These are phyloP conservation scores for Microchrysa polita DNA, from an alignment of 2,888 invertebrate species.

Conservation along the genomic window DNA sequence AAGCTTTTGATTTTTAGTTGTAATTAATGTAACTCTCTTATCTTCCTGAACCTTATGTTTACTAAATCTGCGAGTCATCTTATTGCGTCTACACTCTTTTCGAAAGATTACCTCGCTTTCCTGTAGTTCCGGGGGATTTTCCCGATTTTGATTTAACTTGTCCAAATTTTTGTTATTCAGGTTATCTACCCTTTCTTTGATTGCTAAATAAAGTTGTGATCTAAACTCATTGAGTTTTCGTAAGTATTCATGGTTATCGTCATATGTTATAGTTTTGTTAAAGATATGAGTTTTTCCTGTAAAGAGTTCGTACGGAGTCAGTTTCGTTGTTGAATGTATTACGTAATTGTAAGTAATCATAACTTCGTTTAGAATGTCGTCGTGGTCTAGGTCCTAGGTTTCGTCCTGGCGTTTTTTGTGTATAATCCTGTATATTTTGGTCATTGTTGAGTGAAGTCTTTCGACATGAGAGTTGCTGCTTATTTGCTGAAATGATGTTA, in stretches of 20 bases:
- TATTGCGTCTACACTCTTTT: neutral
- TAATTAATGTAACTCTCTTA: too few species aligned
- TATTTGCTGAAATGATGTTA: neutral
- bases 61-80: neutral
- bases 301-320: neutral
- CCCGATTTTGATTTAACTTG: neutral
- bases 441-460: too few species aligned
- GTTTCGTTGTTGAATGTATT: neutral
- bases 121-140: neutral
- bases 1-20: too few species aligned
- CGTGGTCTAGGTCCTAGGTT: neutral
- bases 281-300: slow-evolving; percentile 12
- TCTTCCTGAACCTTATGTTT: too few species aligned
- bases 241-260: slow-evolving; percentile 1
- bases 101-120: neutral
- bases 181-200: neutral
- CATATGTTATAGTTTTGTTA: neutral
- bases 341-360: too few species aligned
- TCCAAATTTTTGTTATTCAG: neutral
- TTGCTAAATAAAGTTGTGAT: slow-evolving; percentile 3
- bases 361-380: neutral
- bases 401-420: neutral
- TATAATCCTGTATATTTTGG: neutral
- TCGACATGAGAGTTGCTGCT: neutral
- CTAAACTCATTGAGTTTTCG: slow-evolving; percentile 21